Evolutionary conservation across 2,888 invertebrate genomes (phyloP).

Genomic region (Conops quadrifasciatus): DNA sequence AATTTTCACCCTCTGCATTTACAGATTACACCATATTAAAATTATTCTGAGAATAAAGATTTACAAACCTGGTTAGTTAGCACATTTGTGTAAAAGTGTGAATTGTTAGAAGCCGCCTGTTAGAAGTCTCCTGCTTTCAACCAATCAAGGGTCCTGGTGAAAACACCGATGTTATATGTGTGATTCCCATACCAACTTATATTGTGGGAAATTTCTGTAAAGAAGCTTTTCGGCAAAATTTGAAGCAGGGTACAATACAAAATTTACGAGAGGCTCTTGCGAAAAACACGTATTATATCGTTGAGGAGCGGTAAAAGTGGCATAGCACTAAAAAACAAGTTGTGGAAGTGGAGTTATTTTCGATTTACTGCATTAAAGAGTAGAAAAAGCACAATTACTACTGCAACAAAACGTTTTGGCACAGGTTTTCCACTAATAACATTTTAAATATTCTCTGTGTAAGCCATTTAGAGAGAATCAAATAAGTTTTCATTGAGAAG

Average conservation of each 20-base stretch:
- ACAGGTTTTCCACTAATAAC: slow-evolving; percentile 10
- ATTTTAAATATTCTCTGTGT: slow-evolving; percentile 10
- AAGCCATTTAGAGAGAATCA: slow-evolving; percentile 4
- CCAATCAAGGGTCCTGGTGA: slow-evolving; percentile 43
- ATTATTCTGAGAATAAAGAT: not conserved
- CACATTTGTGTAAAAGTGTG: slow-evolving; percentile 12
- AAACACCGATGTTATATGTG: slow-evolving; percentile 40
- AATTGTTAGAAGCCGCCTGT: slow-evolving; percentile 51
- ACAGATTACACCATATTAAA: no score
- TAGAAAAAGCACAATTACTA: no score
- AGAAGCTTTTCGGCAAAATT: slow-evolving; percentile 27
- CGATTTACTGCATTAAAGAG: slow-evolving; percentile 4
- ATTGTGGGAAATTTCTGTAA: slow-evolving; percentile 15
- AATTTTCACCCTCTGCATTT: no score
- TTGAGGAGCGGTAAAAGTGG: not conserved
- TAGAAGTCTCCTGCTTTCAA: slow-evolving; percentile 48
- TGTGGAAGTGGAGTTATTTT: slow-evolving; percentile 15
- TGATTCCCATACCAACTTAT: slow-evolving; percentile 31
- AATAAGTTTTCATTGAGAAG: slow-evolving; percentile 41
- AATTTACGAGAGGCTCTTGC: slow-evolving; percentile 30
- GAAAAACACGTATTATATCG: slow-evolving; percentile 17
- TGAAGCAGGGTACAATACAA: slow-evolving; percentile 28
- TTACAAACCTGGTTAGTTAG: slow-evolving; percentile 2
- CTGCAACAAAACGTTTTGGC: not conserved
- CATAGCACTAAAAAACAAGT: not conserved